These are phyloP conservation scores for Tanypteryx hageni DNA, from an alignment of 2,888 invertebrate species.

Conservation along the genomic window DNA sequence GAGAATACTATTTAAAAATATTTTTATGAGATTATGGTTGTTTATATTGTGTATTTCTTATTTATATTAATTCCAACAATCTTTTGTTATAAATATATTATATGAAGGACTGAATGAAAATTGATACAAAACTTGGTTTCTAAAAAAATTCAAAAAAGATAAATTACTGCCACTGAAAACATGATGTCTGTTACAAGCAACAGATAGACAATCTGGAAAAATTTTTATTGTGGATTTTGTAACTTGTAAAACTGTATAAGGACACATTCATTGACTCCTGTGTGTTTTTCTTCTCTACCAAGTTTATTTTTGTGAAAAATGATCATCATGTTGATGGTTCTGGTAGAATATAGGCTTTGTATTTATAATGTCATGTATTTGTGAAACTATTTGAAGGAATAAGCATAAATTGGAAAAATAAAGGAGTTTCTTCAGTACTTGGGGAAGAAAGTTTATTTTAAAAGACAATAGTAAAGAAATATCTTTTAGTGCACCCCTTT, in stretches of 20 bases:
- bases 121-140: conserved; percentile 10
- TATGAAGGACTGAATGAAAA: background rate
- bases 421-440: background rate
- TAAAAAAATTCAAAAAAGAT: background rate
- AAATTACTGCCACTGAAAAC: background rate
- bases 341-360: conserved; percentile 7
- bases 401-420: conserved; percentile 19
- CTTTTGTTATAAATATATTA: background rate
- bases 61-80: background rate
- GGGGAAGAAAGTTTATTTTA: too few relatives aligned
- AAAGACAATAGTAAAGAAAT: too few relatives aligned
- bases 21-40: conserved; percentile 3
- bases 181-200: background rate
- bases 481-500: too few relatives aligned
- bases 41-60: background rate
- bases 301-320: conserved; percentile 28
- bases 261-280: conserved; percentile 6
- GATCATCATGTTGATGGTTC: conserved; percentile 32
- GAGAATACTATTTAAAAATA: background rate
- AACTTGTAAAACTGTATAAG: background rate
- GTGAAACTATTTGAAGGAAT: background rate
- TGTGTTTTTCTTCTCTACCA: conserved; percentile 4
- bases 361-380: conserved; percentile 10
- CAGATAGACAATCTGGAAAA: background rate
- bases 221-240: background rate